These are phyloP conservation scores for Ceriagrion tenellum DNA, from an alignment of 2,888 invertebrate species.

Conservation along the genomic window DNA sequence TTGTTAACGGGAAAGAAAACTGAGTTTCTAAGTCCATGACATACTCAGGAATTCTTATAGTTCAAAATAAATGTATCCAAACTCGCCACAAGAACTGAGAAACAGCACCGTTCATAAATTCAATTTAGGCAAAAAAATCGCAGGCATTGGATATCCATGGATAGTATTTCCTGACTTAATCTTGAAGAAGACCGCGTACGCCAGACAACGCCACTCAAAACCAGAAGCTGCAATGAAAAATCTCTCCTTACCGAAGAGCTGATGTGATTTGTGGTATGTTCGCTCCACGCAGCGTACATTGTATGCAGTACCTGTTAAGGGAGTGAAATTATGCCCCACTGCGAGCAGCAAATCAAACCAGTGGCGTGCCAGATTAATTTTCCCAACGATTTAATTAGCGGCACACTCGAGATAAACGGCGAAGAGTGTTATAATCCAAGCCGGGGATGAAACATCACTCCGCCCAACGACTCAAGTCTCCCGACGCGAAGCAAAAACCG, in stretches of 20 bases:
- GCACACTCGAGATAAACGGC: not conserved
- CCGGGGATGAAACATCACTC: slow-evolving; percentile 7
- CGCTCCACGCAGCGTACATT: not conserved
- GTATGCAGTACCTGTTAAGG: not conserved
- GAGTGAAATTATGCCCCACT: not conserved
- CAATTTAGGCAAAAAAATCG: no score
- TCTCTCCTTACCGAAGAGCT: not conserved
- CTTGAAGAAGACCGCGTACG: not conserved
- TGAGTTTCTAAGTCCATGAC: no score
- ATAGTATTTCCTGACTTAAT: not conserved
- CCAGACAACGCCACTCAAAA: not conserved
- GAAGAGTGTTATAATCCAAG: not conserved
- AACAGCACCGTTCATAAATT: no score
- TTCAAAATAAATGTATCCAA: no score
- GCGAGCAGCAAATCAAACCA: not conserved
- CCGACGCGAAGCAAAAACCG: not conserved
- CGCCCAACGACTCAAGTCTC: not conserved
- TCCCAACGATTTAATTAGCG: not conserved
- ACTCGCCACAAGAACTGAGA: not conserved
- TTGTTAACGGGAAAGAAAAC: no score
- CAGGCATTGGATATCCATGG: not conserved
- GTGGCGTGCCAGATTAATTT: not conserved
- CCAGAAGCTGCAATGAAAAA: not conserved
- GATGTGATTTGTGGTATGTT: not conserved
- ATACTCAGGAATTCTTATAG: no score